phyloP scores from a whole-genome alignment of 2,888 invertebrate species.

The Tethea ocularis region DNA sequence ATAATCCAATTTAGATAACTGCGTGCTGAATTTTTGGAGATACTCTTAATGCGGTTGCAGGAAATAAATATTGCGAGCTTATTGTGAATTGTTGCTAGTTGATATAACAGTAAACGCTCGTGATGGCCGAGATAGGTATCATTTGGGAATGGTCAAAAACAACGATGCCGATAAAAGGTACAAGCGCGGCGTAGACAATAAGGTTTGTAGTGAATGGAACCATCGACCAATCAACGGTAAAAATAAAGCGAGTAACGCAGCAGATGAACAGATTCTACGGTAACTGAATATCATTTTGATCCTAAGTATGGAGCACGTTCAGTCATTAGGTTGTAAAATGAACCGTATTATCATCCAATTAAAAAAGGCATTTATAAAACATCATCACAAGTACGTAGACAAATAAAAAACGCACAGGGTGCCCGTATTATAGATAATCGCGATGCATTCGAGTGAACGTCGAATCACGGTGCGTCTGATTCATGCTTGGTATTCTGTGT shows the following conservation, averaged over 20 bases:
- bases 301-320: constrained; percentile 30
- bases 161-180: constrained; percentile 51
- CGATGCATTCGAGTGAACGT: constrained; percentile 51
- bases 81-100: constrained; percentile 50
- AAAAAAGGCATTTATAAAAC: constrained; percentile 35
- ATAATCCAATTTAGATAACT: constrained; percentile 60
- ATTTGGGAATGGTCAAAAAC: constrained; percentile 60
- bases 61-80: constrained; percentile 55
- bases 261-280: constrained; percentile 42
- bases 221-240: constrained; percentile 61
- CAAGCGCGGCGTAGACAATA: constrained; percentile 54
- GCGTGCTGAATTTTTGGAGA: constrained; percentile 49
- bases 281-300: constrained; percentile 38
- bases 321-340: constrained; percentile 35
- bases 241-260: constrained; percentile 51
- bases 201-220: constrained; percentile 49
- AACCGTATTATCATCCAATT: constrained; percentile 36
- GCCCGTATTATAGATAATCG: constrained; percentile 46
- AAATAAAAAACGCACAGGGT: constrained; percentile 41
- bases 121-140: constrained; percentile 63
- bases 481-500: constrained; percentile 41
- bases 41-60: constrained; percentile 43
- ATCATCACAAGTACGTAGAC: constrained; percentile 20
- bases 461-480: constrained; percentile 49
- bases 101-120: constrained; percentile 66